Conservation (phyloP, 2,888 invertebrate species). For the Exocentrus adspersus region DNA sequence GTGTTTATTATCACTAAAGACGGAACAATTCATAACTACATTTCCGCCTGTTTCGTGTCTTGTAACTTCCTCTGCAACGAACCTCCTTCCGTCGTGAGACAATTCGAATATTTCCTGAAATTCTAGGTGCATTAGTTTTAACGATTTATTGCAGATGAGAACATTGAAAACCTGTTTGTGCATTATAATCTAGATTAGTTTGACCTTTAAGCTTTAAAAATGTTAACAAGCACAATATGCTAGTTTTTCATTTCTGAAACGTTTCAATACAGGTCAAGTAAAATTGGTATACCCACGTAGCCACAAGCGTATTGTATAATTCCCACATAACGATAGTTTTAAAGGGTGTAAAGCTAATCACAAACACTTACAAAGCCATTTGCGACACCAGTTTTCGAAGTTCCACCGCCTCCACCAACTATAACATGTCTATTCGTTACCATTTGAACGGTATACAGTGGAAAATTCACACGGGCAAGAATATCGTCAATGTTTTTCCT, state of each 20-base stretch:
- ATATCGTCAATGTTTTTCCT: slow-evolving; percentile 75
- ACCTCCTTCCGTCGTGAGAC: slow-evolving; percentile 83
- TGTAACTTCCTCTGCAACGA: slow-evolving; percentile 88
- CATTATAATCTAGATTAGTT: too few species aligned
- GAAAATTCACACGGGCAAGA: slow-evolving; percentile 90
- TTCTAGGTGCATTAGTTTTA: not conserved
- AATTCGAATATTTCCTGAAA: slow-evolving; percentile 92
- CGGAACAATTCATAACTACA: slow-evolving; percentile 92
- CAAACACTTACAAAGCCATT: slow-evolving; percentile 91
- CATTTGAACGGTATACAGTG: slow-evolving; percentile 90
- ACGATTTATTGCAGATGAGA: too few species aligned
- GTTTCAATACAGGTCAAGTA: too few species aligned
- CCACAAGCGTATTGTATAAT: too few species aligned
- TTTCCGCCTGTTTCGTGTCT: slow-evolving; percentile 89
- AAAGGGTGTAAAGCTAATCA: not conserved
- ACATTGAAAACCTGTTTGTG: too few species aligned
- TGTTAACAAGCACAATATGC: too few species aligned
- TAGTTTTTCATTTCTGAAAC: too few species aligned
- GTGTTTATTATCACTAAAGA: slow-evolving; percentile 76
- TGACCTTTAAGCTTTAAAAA: too few species aligned
- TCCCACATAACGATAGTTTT: too few species aligned
- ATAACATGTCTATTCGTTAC: slow-evolving; percentile 92
- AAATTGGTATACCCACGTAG: too few species aligned
- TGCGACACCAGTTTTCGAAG: slow-evolving; percentile 95
- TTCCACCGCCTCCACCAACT: slow-evolving; percentile 97